Percentiles rank a stretch among this genome's conserved stretches.
Conservation (phyloP, 2,888 invertebrate genomes). For the Catocala nupta region DNA sequence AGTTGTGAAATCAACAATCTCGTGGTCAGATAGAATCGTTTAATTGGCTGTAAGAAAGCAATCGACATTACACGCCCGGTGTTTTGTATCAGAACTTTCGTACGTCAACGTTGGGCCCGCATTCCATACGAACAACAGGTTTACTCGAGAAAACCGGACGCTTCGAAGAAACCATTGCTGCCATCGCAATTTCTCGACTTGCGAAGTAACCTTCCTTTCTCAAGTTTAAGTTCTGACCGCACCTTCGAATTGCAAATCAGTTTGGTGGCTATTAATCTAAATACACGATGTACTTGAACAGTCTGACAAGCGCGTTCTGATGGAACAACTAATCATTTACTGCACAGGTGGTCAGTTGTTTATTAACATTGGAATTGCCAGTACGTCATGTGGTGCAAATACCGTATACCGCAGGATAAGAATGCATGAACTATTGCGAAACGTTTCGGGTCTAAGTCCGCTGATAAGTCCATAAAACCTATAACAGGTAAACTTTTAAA, state of each 20-base stretch:
- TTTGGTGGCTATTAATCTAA: slow-evolving; percentile 34
- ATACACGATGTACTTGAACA: slow-evolving; percentile 19
- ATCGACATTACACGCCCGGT: slow-evolving; percentile 45
- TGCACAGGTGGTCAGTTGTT: slow-evolving; percentile 1
- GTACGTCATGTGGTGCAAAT: too few species aligned
- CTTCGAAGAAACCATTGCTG: slow-evolving; percentile 57
- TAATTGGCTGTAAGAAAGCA: slow-evolving; percentile 55
- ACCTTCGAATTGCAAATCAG: slow-evolving; percentile 43
- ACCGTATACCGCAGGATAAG: too few species aligned
- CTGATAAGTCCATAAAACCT: too few species aligned
- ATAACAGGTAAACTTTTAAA: too few species aligned
- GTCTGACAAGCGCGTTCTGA: background rate
- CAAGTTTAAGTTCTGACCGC: slow-evolving; percentile 45
- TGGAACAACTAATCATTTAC: background rate
- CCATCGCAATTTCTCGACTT: slow-evolving; percentile 55
- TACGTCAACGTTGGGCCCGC: slow-evolving; percentile 65
- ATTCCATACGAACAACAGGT: slow-evolving; percentile 70
- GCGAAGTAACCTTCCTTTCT: slow-evolving; percentile 49
- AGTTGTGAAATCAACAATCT: slow-evolving; percentile 44
- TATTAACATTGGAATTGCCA: too few species aligned
- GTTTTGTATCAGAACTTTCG: slow-evolving; percentile 62
- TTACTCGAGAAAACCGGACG: slow-evolving; percentile 70
- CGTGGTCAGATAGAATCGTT: slow-evolving; percentile 47
- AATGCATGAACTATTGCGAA: too few species aligned
- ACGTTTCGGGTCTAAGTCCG: too few species aligned